A percentile compares a stretch with the other conserved stretches of the same genome.
phyloP scores from a whole-genome alignment of 2,797 vertebrate species.

The Notamacropus eugenii region DNA sequence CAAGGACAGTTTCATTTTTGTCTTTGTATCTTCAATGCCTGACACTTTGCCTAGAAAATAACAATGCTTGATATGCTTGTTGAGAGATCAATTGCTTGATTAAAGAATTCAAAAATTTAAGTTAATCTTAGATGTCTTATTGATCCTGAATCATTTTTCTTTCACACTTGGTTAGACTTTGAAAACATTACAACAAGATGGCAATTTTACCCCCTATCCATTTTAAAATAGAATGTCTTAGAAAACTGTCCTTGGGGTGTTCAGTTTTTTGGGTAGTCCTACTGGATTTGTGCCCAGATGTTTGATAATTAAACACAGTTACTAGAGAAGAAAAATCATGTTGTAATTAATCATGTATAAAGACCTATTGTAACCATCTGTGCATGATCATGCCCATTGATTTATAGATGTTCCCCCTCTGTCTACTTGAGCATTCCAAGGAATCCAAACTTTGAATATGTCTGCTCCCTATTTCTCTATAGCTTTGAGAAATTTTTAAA shows the following conservation, averaged over 20 bases:
- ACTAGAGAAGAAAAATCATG: background rate
- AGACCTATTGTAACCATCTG: conserved; percentile 79
- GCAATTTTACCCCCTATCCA: conserved; percentile 23
- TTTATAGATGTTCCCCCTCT: conserved; percentile 70
- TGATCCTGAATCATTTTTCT: background rate
- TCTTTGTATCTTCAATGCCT: background rate
- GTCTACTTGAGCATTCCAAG: conserved; percentile 70
- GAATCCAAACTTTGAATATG: conserved; percentile 74
- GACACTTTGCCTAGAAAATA: background rate
- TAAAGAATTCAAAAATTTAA: conserved; percentile 27
- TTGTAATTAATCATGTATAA: conserved; percentile 71
- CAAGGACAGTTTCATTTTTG: background rate
- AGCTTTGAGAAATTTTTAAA: conserved; percentile 51
- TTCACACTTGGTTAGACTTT: conserved; percentile 27
- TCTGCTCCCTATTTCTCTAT: conserved; percentile 49
- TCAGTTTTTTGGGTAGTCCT: background rate
- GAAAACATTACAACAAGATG: conserved; percentile 47
- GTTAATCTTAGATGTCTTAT: conserved; percentile 27
- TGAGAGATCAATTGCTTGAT: background rate
- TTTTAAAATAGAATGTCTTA: conserved; percentile 36
- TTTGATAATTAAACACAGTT: conserved; percentile 44
- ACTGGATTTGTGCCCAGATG: conserved; percentile 24
- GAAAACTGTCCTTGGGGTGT: conserved; percentile 38
- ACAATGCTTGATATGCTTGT: background rate
- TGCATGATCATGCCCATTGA: conserved; percentile 64